Percentiles rank a stretch among this genome's conserved stretches.
Evolutionary conservation across 2,888 invertebrate species (phyloP).

Genomic region (Melitaea athalia): DNA sequence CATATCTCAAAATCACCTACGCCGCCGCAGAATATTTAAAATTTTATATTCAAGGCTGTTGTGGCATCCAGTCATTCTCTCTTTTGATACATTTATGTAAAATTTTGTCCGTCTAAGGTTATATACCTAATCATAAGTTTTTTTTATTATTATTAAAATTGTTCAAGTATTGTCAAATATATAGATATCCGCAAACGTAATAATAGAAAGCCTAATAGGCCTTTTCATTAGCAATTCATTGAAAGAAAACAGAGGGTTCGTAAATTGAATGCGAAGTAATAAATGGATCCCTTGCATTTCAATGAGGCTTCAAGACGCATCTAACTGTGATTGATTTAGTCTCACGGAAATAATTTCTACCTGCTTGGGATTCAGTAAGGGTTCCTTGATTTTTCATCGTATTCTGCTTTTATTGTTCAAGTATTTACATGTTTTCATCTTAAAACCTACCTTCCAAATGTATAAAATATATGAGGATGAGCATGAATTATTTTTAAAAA

Average conservation of each 20-base stretch:
- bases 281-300: constrained; percentile 63
- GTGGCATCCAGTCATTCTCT: too few species aligned
- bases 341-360: constrained; percentile 64
- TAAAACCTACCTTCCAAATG: neutral
- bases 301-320: constrained; percentile 50
- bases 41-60: too few species aligned
- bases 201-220: constrained; percentile 33
- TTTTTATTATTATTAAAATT: neutral
- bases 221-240: constrained; percentile 46
- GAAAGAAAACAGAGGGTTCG: constrained; percentile 55
- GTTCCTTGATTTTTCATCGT: constrained; percentile 55
- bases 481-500: too few species aligned
- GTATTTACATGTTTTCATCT: neutral
- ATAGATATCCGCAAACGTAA: constrained; percentile 5
- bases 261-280: constrained; percentile 71
- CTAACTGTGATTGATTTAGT: constrained; percentile 68
- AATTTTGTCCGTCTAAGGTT: too few species aligned
- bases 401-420: constrained; percentile 56
- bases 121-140: too few species aligned
- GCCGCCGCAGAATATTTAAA: too few species aligned
- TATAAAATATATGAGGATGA: neutral
- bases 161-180: neutral
- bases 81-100: too few species aligned
- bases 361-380: constrained; percentile 63
- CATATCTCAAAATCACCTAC: too few species aligned